Conservation (phyloP, 2,888 invertebrate genomes). For the Mylabris sibirica region DNA sequence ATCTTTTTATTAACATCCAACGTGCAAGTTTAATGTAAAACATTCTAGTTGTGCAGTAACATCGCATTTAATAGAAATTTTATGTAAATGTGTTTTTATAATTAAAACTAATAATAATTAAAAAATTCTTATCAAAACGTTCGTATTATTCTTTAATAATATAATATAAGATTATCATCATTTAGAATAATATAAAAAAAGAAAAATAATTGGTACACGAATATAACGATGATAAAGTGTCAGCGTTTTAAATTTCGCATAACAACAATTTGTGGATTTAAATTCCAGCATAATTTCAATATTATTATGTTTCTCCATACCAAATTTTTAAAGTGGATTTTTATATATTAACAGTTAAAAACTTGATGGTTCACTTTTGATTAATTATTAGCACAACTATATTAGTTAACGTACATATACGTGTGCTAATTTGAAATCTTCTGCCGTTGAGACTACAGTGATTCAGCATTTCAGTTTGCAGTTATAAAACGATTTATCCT, state of each 20-base stretch:
- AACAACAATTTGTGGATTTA: too few species aligned
- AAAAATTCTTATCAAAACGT: not conserved
- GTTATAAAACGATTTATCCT: conserved; percentile 42
- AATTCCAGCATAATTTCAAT: not conserved
- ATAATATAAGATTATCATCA: not conserved
- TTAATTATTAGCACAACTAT: not conserved
- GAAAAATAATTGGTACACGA: not conserved
- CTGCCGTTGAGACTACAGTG: conserved; percentile 16
- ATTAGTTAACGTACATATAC: not conserved
- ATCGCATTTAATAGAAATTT: not conserved
- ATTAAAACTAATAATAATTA: not conserved
- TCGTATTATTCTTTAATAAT: not conserved
- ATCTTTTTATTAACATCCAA: conserved; percentile 10
- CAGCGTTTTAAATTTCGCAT: not conserved
- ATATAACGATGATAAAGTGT: not conserved
- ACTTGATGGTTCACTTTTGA: not conserved
- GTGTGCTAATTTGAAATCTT: conserved; percentile 14
- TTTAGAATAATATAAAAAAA: not conserved
- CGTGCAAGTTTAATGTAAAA: not conserved
- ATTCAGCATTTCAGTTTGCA: conserved; percentile 37
- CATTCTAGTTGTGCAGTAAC: not conserved
- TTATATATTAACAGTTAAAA: not conserved
- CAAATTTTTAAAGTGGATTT: not conserved
- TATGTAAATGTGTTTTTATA: not conserved
- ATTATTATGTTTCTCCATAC: not conserved